Conservation (phyloP, 2,797 vertebrate genomes). For the Sphaeramia orbicularis region DNA sequence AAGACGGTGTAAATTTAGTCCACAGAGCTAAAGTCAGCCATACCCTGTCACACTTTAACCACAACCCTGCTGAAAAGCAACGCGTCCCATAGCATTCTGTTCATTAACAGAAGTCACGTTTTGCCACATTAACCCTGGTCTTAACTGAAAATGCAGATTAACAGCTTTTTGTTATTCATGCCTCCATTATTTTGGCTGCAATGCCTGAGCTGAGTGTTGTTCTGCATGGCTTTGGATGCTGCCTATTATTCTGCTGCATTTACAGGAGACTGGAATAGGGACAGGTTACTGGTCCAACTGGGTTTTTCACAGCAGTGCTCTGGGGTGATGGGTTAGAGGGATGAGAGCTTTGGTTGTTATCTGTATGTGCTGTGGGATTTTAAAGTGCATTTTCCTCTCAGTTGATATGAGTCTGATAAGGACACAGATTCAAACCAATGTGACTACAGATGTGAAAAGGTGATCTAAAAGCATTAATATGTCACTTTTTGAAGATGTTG, state of each 20-base stretch:
- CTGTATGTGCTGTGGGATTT: neutral
- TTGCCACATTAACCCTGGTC: conserved; percentile 11
- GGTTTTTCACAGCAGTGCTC: conserved; percentile 2
- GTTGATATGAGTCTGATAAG: no score
- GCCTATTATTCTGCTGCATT: conserved; percentile 7
- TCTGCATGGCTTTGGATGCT: conserved; percentile 41
- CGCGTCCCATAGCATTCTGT: neutral
- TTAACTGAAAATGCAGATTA: conserved; percentile 5
- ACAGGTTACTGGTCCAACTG: neutral
- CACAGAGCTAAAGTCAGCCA: conserved; percentile 20
- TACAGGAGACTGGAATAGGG: neutral
- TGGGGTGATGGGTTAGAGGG: neutral
- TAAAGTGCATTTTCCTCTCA: no score
- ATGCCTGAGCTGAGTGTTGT: conserved; percentile 7
- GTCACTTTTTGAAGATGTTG: no score
- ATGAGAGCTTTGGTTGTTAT: neutral
- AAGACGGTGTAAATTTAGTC: conserved; percentile 22
- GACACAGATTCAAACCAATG: no score
- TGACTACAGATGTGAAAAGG: no score
- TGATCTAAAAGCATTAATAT: no score
- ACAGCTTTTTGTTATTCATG: neutral
- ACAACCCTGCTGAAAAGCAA: neutral
- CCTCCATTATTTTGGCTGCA: conserved; percentile 10
- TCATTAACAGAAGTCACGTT: conserved; percentile 19
- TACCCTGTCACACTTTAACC: conserved; percentile 4